Base-by-base conservation (phyloP, 2,797 vertebrate genomes). In the Helostoma temminkii region DNA sequence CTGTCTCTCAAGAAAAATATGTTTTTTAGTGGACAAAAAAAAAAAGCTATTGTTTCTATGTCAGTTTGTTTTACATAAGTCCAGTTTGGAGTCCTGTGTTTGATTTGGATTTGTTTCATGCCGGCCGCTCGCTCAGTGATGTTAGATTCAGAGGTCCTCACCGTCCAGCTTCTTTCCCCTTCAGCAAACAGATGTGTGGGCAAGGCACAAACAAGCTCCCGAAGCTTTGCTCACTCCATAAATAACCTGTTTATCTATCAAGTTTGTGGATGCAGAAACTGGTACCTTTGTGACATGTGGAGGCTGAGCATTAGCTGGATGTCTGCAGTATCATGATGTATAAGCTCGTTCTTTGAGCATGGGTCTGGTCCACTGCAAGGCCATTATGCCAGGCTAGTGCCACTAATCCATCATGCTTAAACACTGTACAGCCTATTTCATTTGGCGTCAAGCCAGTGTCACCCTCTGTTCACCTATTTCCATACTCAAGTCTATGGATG, bases 181-280 rank as follows among this genome's bases (percentile, higher is more conserved):
- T 80, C 78, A 71, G 88, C 85, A 76, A 90, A 90, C 84, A 88
- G 76, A 89, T 88, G 87, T 87, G 89, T 91, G 88, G 86, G 82
- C 84, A 83, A 71, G 42, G 73, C 70, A 76, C 81, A 86, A 86
- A 88, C 81, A 84, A 79, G 82, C 83, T 86, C 71, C 76, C 9
- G 14, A 64, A 78, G 83, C 87, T 83, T 71, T 41, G 71, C 80
- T 64, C 3, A 59, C 45, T 76, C 82, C 86, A 90, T 90, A 92
- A 92, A 93, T 91, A 92, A 87, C 88, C 71, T 64, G 85, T 89
- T 92, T 87, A 92, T 91, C 86, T 84, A 91, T 92, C 91, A 91
- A 66, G 76, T 78, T 62, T 70, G 84, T 85, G 84, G 87, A 89
- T 79, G 87, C 61, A 57, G 80, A 79, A 82, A 74, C 32, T n/a